Base-by-base conservation (phyloP, 2,888 invertebrate species). In the Drosophila mulleri region DNA sequence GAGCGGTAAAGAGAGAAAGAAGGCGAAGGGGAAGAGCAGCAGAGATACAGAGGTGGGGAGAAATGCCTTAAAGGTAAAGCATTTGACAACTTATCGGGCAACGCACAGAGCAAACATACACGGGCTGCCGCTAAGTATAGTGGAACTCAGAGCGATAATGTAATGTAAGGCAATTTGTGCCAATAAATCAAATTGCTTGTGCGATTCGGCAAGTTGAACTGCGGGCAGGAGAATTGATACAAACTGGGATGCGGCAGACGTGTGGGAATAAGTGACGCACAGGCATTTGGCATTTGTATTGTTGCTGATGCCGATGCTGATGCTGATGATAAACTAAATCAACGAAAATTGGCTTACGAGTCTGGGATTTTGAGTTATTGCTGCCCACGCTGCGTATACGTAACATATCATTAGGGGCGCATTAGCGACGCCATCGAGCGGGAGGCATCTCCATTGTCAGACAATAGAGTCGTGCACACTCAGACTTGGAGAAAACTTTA, bases 161-260 rank as follows among this genome's bases (percentile, higher is more conserved):
- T 83, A 88, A 86, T 83, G 83, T 82, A 78, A 75, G 78, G 77
- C 82, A 86, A 86, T 86, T 88, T 88, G 88, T 77, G 86, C 78
- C 72, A 80, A 86, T 86, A 86, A 86, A 88, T 86, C 86, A 86
- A 88, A 86, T 86, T 88, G 86, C 12, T 44, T 44, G 73, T 67
- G 56, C 69, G 69, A 57, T 58, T 62, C 61, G 65, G 65, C 59
- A 67, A 72, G 58, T 61, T 54, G 54, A 64, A 52, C 60, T 61
- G 41, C 41, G 61, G 68, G 14, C 64, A 37, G 50, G 47, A 48
- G 61, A 60, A 70, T 50, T 73, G 71, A 67, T 60, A 72, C 65
- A 77, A 78, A 66, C 58, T 74, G 48, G 66, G 69, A 53, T 54
- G 63, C 42, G 68, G 58, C 41, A 71, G 67, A 72, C 82, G 69